phyloP scores from a whole-genome alignment of 2,113 vertebrate genomes.

The Salvelinus namaycush region DNA sequence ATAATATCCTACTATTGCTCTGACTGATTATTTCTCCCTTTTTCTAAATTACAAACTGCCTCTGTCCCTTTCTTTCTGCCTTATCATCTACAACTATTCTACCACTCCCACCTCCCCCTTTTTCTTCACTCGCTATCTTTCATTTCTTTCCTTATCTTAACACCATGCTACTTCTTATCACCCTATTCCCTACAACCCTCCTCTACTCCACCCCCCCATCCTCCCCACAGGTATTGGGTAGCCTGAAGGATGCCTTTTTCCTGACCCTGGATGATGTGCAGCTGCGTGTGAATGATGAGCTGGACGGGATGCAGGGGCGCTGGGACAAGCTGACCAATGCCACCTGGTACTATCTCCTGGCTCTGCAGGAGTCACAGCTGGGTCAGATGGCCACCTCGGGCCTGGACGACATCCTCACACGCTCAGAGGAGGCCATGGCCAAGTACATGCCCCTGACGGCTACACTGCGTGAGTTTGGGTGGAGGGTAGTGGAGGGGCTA shows the following conservation, averaged over 20 bases:
- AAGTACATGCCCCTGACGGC: conserved; percentile 68
- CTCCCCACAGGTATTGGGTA: conserved; percentile 56
- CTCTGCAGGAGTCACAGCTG: conserved; percentile 50
- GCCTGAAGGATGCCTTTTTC: conserved; percentile 63
- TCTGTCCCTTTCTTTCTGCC: neutral
- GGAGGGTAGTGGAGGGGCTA: neutral
- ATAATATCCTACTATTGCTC: too few species aligned
- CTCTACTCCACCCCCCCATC: too few species aligned
- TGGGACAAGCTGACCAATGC: conserved; percentile 29
- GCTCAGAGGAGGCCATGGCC: conserved; percentile 57
- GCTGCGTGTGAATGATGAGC: conserved; percentile 51
- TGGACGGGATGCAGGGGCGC: conserved; percentile 53
- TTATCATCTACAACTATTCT: neutral
- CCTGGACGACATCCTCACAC: conserved; percentile 63
- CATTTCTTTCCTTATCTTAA: neutral
- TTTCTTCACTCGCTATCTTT: neutral
- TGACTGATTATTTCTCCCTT: too few species aligned
- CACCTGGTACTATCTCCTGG: neutral
- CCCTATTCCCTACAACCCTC: too few species aligned
- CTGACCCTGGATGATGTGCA: conserved; percentile 66
- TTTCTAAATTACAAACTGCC: too few species aligned
- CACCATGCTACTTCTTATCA: too few species aligned
- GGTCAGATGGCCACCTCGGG: conserved; percentile 36
- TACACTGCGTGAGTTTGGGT: conserved; percentile 61
- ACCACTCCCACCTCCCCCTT: neutral